phyloP scores from a whole-genome alignment of 2,888 invertebrate genomes.

The Apotomis betuletana region DNA sequence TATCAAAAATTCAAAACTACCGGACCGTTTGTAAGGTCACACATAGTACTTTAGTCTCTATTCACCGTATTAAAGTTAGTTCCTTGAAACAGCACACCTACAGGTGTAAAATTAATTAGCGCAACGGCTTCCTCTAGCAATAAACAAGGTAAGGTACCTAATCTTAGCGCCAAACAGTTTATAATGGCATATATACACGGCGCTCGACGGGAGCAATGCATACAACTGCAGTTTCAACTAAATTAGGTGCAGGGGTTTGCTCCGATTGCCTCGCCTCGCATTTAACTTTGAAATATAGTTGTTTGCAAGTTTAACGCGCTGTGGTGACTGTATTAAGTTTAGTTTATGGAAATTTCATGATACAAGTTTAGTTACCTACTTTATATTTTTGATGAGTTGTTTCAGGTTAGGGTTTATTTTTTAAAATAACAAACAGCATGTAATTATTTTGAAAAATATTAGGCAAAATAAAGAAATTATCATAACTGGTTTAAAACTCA shows the following conservation, averaged over 20 bases:
- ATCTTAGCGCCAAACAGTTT: slow-evolving; percentile 21
- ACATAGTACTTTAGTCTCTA: too few relatives aligned
- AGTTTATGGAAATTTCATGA: slow-evolving; percentile 29
- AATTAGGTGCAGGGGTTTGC: slow-evolving; percentile 39
- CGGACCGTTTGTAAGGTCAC: too few relatives aligned
- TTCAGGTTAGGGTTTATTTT: background rate
- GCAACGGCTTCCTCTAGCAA: slow-evolving; percentile 7
- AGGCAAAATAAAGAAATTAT: too few relatives aligned
- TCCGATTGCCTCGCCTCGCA: slow-evolving; percentile 24
- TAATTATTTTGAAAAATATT: too few relatives aligned
- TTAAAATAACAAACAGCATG: background rate
- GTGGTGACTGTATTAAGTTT: slow-evolving; percentile 27
- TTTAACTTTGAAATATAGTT: slow-evolving; percentile 35
- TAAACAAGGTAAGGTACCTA: slow-evolving; percentile 25
- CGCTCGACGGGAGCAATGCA: slow-evolving; percentile 22
- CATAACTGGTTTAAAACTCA: too few relatives aligned
- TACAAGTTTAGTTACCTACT: slow-evolving; percentile 10
- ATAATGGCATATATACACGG: slow-evolving; percentile 10
- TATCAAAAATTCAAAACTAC: too few relatives aligned
- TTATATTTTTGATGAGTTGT: background rate
- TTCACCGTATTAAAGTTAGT: too few relatives aligned
- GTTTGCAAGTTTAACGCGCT: slow-evolving; percentile 34
- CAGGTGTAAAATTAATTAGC: slow-evolving; percentile 12
- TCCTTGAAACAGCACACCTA: too few relatives aligned
- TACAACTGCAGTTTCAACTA: slow-evolving; percentile 31